These are phyloP conservation scores for Acronicta psi DNA, from an alignment of 2,888 invertebrate genomes.

Conservation along the genomic window DNA sequence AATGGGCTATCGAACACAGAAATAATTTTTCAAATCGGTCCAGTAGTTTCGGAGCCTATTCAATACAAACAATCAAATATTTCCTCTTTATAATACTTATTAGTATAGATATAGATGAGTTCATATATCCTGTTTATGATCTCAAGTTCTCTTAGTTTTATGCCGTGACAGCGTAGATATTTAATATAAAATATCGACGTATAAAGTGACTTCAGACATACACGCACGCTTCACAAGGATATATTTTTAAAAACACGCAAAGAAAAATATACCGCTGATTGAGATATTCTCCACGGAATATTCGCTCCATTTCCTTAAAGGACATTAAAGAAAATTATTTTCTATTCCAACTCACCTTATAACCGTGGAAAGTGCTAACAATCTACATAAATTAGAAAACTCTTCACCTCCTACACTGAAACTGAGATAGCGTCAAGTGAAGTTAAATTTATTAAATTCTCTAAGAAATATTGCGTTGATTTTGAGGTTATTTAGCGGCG, in stretches of 20 bases:
- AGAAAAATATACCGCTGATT: constrained; percentile 20
- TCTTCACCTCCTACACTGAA: constrained; percentile 72
- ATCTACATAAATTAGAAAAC: constrained; percentile 82
- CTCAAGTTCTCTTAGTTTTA: no score
- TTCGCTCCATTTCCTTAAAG: constrained; percentile 71
- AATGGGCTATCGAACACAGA: no score
- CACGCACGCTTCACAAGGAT: no score
- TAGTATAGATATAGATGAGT: no score
- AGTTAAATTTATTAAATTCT: constrained; percentile 73
- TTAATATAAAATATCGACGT: no score
- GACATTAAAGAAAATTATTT: constrained; percentile 80
- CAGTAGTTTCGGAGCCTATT: no score
- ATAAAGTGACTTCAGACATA: no score
- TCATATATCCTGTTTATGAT: no score
- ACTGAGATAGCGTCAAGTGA: constrained; percentile 70
- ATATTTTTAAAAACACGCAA: neutral
- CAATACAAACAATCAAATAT: no score
- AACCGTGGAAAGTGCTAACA: constrained; percentile 68
- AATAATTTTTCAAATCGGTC: no score
- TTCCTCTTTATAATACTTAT: no score
- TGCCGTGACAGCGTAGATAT: no score
- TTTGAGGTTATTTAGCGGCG: constrained; percentile 60
- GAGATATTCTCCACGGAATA: constrained; percentile 49
- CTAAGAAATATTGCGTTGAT: constrained; percentile 65
- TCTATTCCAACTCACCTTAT: constrained; percentile 71